Conservation (phyloP, 2,113 vertebrate species). For the Pachyramphus minor region DNA sequence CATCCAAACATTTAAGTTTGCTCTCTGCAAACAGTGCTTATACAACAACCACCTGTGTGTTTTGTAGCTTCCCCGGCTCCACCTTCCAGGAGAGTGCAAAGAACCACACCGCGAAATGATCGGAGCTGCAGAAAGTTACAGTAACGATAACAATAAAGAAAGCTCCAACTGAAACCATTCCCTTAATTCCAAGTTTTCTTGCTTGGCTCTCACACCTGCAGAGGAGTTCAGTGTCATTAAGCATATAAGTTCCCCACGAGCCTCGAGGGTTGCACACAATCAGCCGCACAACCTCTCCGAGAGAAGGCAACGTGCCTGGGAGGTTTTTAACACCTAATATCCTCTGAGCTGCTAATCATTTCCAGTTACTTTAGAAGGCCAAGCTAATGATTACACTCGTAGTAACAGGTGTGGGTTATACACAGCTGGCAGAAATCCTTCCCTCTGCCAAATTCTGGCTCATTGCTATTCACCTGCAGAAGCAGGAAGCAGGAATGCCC, state of each 20-base stretch:
- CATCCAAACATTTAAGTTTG: neutral
- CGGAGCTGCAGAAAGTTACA: neutral
- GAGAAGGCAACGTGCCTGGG: neutral
- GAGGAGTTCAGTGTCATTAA: neutral
- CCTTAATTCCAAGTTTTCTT: neutral
- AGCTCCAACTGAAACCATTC: neutral
- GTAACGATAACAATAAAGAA: neutral
- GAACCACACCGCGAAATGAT: rapidly evolving
- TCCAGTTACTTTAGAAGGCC: constrained; percentile 25
- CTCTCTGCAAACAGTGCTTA: neutral
- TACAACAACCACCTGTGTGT: neutral
- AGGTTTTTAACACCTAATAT: neutral
- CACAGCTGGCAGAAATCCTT: constrained; percentile 11
- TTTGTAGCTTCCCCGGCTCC: neutral
- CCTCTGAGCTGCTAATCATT: neutral
- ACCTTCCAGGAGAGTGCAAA: neutral
- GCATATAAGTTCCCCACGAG: neutral
- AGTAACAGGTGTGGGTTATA: neutral
- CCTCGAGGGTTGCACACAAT: neutral
- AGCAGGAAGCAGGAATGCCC: neutral
- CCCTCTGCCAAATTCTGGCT: neutral
- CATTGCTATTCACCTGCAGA: constrained; percentile 44
- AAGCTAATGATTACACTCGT: constrained; percentile 35
- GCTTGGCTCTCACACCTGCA: neutral
- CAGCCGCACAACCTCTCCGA: neutral